Conservation (phyloP, 2,113 vertebrate species). For the Callionymus lyra region DNA sequence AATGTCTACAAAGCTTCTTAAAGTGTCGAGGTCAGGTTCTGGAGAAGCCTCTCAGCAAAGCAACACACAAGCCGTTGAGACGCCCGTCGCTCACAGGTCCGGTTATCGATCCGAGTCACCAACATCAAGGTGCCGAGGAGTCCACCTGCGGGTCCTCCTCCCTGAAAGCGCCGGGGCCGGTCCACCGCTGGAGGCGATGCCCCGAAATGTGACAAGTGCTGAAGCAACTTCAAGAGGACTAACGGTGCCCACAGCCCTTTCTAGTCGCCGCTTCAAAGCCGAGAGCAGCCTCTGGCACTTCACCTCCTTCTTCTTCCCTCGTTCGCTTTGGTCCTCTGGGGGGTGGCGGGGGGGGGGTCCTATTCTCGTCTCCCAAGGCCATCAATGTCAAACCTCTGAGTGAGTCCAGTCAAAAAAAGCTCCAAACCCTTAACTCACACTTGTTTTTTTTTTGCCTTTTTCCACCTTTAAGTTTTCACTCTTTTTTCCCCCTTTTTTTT, state of each 20-base stretch:
- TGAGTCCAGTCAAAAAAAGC: slow-evolving; percentile 56
- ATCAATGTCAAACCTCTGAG: slow-evolving; percentile 63
- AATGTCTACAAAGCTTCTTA: too few relatives aligned
- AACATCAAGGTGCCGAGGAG: slow-evolving; percentile 62
- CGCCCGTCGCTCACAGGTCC: slow-evolving; percentile 57
- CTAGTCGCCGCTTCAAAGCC: slow-evolving; percentile 63
- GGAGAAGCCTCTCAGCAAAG: slow-evolving; percentile 34
- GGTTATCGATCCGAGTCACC: slow-evolving; percentile 66
- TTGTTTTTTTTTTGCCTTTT: slow-evolving; percentile 7
- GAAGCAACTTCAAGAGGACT: slow-evolving; percentile 65
- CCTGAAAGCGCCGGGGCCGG: slow-evolving; percentile 54
- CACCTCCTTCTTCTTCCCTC: slow-evolving; percentile 29
- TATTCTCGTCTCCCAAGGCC: slow-evolving; percentile 51
- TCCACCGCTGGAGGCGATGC: slow-evolving; percentile 62
- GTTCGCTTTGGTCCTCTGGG: slow-evolving; percentile 45
- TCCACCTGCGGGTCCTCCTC: slow-evolving; percentile 55
- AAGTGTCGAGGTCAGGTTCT: neutral
- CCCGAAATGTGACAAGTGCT: slow-evolving; percentile 63
- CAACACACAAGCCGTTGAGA: slow-evolving; percentile 24
- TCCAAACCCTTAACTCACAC: slow-evolving; percentile 16
- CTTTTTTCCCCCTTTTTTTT: slow-evolving; percentile 44
- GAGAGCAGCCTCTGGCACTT: slow-evolving; percentile 58
- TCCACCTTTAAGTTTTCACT: slow-evolving; percentile 43
- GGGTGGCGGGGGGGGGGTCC: slow-evolving; percentile 55
- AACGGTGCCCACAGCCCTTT: slow-evolving; percentile 61